Evolutionary conservation across 1,140 invertebrate genomes (phyloP), one percentile per base, ranked within the genome.

Genomic region (Drosophila arizonae): DNA sequence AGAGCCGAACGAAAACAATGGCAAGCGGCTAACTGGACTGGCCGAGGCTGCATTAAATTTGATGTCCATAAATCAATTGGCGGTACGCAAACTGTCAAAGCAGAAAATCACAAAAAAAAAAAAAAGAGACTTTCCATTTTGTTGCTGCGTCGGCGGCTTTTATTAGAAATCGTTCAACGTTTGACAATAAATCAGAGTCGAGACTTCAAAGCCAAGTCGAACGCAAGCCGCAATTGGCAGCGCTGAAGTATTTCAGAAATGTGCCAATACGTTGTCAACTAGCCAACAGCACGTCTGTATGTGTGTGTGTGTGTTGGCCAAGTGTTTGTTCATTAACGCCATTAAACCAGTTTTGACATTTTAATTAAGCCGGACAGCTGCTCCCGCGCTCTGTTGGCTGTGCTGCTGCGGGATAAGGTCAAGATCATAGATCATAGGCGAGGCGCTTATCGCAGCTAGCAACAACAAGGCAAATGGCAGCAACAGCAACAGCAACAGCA

Each of bases 311-410:
- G 43, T 6, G 43, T 46, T 57, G 62, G 15, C 58, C 66, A 57
- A 63, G 66, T 87, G 82, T 81, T 76, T 55, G 80, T 89, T 91
- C 86, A 91, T 91, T 91, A 91, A 73, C 86, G 82, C 82, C 76
- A 91, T 91, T 91, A 91, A 91, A 91, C 90, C 90, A 81, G 86
- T 91, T 91, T 90, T 91, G 90, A 91, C 90, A 91, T 91, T 91
- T 91, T 91, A 91, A 91, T 91, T 91, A 91, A 90, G 87, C 76
- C 64, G 74, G 80, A 56, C 55, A 45, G 56, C 70, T 55, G 64
- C 21, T 61, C 33, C 50, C 51, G 28, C 57, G 36, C 39, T 55
- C 60, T 52, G 6, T 52, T 52, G 21, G 1, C 21, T 24, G 21
- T 1, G 21, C 21, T 24, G 6, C 60, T 46, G 1, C 67, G 54